phyloP scores from a whole-genome alignment of 2,113 vertebrate genomes.

The Heterocephalus glaber region DNA sequence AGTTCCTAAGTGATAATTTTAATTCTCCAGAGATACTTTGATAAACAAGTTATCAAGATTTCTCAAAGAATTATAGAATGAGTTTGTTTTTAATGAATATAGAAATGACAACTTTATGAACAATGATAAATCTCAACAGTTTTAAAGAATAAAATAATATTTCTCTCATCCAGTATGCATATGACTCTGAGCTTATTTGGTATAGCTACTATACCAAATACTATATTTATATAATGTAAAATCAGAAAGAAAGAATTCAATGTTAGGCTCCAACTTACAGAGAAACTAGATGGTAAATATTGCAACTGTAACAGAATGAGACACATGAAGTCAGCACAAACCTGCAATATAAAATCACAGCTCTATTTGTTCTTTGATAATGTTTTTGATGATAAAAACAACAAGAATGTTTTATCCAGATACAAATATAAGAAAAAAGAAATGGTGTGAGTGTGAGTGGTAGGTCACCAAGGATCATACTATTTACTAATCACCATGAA shows the following conservation, averaged over 20 bases:
- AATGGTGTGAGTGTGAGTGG: neutral
- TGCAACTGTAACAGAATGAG: neutral
- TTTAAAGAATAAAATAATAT: slow-evolving; percentile 51
- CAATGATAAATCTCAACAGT: neutral
- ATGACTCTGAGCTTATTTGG: slow-evolving; percentile 3
- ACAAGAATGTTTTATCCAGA: neutral
- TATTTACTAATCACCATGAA: neutral
- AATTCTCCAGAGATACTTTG: slow-evolving; percentile 2
- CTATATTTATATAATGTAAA: neutral
- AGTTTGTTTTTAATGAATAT: slow-evolving; percentile 17
- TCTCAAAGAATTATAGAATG: slow-evolving; percentile 17
- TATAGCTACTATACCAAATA: neutral
- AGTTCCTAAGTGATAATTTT: neutral
- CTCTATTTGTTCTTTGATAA: slow-evolving; percentile 30
- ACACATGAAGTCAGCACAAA: neutral
- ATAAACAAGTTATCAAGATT: neutral
- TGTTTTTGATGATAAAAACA: neutral
- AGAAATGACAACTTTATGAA: slow-evolving; percentile 27
- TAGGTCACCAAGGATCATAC: neutral
- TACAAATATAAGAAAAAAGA: slow-evolving; percentile 43
- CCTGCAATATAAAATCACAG: neutral
- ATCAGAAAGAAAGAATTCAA: neutral
- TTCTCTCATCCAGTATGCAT: neutral
- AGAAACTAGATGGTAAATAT: neutral
- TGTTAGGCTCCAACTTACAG: neutral